Percentiles rank a stretch among this genome's conserved stretches.
Conservation (phyloP, 2,888 invertebrate species). For the Metellina segmentata region DNA sequence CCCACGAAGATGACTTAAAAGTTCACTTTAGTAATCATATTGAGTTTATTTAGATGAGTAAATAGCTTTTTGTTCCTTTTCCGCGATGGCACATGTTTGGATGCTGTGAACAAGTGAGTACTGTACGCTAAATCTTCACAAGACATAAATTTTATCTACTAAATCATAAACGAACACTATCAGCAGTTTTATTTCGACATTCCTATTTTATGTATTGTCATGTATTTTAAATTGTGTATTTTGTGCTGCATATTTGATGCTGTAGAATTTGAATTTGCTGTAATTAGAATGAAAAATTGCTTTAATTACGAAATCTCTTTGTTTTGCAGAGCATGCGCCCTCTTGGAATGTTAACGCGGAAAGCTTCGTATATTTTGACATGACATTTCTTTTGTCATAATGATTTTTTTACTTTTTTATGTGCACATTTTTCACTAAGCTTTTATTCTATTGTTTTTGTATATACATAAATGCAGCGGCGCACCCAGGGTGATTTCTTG, state of each 20-base stretch:
- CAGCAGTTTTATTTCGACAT: not conserved
- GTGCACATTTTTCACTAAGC: constrained; percentile 39
- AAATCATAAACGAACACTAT: too few species aligned
- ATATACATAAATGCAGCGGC: not conserved
- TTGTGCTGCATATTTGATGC: constrained; percentile 26
- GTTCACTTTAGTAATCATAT: too few species aligned
- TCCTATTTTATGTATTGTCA: constrained; percentile 78
- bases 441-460: constrained; percentile 35
- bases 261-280: constrained; percentile 11
- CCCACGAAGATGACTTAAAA: too few species aligned
- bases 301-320: constrained; percentile 51
- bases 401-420: constrained; percentile 15
- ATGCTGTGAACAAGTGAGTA: too few species aligned
- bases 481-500: too few species aligned
- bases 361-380: constrained; percentile 34
- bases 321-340: constrained; percentile 58
- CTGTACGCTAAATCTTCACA: too few species aligned
- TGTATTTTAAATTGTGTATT: not conserved
- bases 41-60: too few species aligned
- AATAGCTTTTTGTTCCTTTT: too few species aligned
- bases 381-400: constrained; percentile 3
- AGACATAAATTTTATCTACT: too few species aligned
- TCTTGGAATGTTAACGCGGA: constrained; percentile 25
- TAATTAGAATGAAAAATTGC: constrained; percentile 22
- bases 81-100: too few species aligned